Base-by-base conservation (phyloP, 2,888 invertebrate genomes). In the Aleiodes leptofemur region DNA sequence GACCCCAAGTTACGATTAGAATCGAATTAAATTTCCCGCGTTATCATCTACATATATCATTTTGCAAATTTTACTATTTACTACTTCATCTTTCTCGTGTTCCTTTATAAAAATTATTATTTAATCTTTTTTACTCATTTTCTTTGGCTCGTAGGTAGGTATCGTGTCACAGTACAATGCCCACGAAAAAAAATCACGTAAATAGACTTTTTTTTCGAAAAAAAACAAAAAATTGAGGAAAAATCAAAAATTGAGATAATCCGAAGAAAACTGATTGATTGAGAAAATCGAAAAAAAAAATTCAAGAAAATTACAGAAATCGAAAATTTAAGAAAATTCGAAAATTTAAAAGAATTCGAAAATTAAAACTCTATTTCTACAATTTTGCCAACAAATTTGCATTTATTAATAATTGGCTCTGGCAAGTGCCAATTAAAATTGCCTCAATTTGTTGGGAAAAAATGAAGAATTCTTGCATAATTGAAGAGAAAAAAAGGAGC, bases 151-250 rank as follows among this genome's bases (percentile, higher is more conserved):
- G 64, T 61, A 56, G 57, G 71, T 71, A 74, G 74, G 71, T 77
- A 77, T 53, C 61, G 74, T 77, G 74, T 77, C 77, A 74, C 68
- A 77, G 77, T 74, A 77, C 74, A 69, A 77, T 72, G 66, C 74
- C 74, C 51, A 77, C 77, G 71, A 72, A 57, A 50, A 57, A 50
- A 23, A 61, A 16, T 69, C 53, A 55, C 51, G 55, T 51, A 16
- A 66, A 70, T 11, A 38, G 43, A 69, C 53, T 55, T 29, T n/a
- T n/a, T n/a, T n/a, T n/a, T n/a, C n/a, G n/a, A n/a, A n/a, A n/a
- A n/a, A n/a, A n/a, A 50, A 7, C 0, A 14, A 64, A 14, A 61
- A 38, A 23, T 23, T 9, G 55, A 59, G 57, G 76, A 31, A 77
- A 31, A 79, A 55, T 64, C 11, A 23, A 2, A 23, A 23, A 38